Evolutionary conservation across 2,888 invertebrate genomes (phyloP).

Genomic region (Chymomyza amoena): DNA sequence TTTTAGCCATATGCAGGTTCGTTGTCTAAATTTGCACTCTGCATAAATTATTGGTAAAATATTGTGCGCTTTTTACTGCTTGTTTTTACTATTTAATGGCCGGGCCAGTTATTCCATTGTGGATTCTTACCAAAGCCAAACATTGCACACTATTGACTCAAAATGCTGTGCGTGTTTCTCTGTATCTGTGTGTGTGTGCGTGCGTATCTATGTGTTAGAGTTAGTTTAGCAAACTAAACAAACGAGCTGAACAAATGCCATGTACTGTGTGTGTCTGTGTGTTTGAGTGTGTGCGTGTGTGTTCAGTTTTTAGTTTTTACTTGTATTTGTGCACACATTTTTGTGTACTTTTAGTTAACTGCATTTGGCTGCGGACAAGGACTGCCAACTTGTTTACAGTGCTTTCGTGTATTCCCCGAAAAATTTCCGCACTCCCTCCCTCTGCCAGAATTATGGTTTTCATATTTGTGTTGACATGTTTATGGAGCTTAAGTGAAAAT

Average conservation of each 20-base stretch:
- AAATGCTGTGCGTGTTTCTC: background rate
- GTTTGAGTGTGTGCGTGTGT: conserved; percentile 27
- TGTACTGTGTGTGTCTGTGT: background rate
- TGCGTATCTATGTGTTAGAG: conserved; percentile 8
- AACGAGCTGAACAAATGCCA: conserved; percentile 17
- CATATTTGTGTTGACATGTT: background rate
- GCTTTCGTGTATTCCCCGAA: background rate
- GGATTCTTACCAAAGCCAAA: conserved; percentile 22
- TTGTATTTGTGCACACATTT: conserved; percentile 13
- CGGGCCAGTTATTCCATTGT: conserved; percentile 2
- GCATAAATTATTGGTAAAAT: conserved; percentile 34
- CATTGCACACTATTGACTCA: conserved; percentile 38
- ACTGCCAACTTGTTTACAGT: background rate
- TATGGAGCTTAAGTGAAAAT: background rate
- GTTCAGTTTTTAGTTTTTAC: conserved; percentile 31
- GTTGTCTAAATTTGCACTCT: conserved; percentile 11
- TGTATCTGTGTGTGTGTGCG: background rate
- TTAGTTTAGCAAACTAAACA: conserved; percentile 39
- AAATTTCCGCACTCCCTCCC: background rate
- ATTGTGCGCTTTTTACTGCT: conserved; percentile 5
- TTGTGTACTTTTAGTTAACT: background rate
- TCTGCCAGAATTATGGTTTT: background rate
- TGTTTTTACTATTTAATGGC: conserved; percentile 24
- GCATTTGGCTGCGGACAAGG: conserved; percentile 2
- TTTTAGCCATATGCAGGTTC: background rate